These are phyloP conservation scores for Microctonus brassicae DNA, from an alignment of 2,888 invertebrate genomes.

Conservation along the genomic window DNA sequence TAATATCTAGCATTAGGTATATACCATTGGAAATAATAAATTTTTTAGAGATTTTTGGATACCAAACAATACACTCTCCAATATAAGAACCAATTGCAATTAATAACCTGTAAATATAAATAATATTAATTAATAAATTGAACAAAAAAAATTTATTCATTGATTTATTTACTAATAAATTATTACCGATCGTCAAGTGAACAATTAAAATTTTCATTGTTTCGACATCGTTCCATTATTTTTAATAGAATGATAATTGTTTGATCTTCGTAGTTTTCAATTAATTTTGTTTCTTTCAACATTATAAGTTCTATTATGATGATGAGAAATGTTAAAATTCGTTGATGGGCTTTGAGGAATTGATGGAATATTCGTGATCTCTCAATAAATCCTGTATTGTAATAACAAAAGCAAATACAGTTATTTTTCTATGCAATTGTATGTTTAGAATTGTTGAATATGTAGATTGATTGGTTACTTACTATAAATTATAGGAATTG, in stretches of 20 bases:
- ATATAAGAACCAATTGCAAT: constrained; percentile 66
- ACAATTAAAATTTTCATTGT: constrained; percentile 56
- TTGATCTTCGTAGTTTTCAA: constrained; percentile 43
- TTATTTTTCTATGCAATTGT: too few species aligned
- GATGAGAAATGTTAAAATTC: constrained; percentile 55
- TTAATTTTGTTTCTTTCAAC: constrained; percentile 31
- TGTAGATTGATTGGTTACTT: too few species aligned
- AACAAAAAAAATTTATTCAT: constrained; percentile 9
- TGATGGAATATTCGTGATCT: constrained; percentile 45
- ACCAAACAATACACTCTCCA: constrained; percentile 66
- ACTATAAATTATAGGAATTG: constrained; percentile 49
- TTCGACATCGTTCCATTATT: constrained; percentile 51
- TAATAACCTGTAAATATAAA: constrained; percentile 58
- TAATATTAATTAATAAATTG: too few species aligned
- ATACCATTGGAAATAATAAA: constrained; percentile 67
- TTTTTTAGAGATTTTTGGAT: constrained; percentile 50
- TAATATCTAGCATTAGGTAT: constrained; percentile 66
- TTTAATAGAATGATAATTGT: constrained; percentile 45
- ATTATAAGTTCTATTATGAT: constrained; percentile 51
- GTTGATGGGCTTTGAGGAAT: constrained; percentile 53
- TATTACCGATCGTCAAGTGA: constrained; percentile 59
- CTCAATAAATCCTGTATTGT: constrained; percentile 49
- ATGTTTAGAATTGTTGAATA: too few species aligned
- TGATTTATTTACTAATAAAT: neutral
- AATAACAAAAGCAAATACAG: neutral